Evolutionary conservation across 2,888 invertebrate genomes (phyloP), one percentile per base, ranked within the genome.

Genomic region (Gerris lacustris): DNA sequence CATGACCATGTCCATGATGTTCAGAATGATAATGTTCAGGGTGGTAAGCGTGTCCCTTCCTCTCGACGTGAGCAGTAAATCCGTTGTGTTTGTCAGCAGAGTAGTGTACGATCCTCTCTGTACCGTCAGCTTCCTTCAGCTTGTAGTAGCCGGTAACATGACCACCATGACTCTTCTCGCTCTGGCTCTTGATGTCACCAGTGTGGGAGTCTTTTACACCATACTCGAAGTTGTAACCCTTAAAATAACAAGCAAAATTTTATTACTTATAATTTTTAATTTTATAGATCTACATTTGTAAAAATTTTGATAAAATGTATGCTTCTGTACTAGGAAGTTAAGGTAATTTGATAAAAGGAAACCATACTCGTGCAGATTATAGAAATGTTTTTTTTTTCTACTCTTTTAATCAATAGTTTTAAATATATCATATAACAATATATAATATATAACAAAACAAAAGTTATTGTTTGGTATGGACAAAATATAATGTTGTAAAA

Each of bases 1-100:
- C 68, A 31, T 68, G 68, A 44, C n/a, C 67, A 17, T 31, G 44
- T 6, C 68, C 68, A 15, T 71, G 55, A n/a, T 68, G 68, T 15
- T 67, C 63, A 7, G 47, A 55, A 6, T 71, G 68, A 55, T 55
- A 55, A 15, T 55, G 55, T 55, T 55, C 55, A 2, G 71, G 71
- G 31, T 71, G 69, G 44, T 43, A 47, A 55, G 71, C 68, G 66
- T 69, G 66, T 17, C 71, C 67, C n/a, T 69, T 73, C 70, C 74
- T 76, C 70, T 76, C 74, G 6, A 76, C 76, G 6, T 75, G 71
- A 5, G 76, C 75, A 71, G 75, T 76, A 72, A 76, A 76, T 63
- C 76, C 76, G 69, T 76, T 76, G 69, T 76, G 75, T 68, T 76
- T 73, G 68, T 76, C 76, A 7, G 76, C 76, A 5, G 75, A 74